Evolutionary conservation across 2,113 vertebrate species (phyloP).

Genomic region (Hippocampus mohnikei): DNA sequence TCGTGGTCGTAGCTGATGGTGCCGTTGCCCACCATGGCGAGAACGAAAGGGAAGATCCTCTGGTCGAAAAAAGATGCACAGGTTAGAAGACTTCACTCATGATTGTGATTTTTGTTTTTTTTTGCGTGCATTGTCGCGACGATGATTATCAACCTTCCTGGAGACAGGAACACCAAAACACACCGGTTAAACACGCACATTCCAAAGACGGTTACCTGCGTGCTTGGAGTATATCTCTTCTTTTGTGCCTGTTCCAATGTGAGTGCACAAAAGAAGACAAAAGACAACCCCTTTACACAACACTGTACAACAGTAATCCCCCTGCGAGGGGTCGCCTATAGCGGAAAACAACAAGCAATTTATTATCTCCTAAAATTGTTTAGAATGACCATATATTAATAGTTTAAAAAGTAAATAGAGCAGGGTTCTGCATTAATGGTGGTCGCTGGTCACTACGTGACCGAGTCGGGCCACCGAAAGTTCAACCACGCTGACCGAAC

Average conservation of each 20-base stretch:
- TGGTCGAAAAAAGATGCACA: conserved; percentile 34
- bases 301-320: not conserved
- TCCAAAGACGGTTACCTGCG: conserved; percentile 79
- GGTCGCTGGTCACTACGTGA: no score
- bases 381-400: not conserved
- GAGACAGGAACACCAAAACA: not conserved
- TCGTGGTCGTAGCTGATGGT: conserved; percentile 89
- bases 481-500: no score
- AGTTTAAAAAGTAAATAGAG: not conserved
- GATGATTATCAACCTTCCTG: not conserved
- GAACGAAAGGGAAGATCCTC: conserved; percentile 89
- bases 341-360: not conserved
- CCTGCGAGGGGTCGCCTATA: not conserved
- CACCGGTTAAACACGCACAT: not conserved
- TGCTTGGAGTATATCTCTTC: conserved; percentile 90
- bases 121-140: not conserved
- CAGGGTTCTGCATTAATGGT: no score
- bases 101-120: not conserved
- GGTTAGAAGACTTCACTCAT: not conserved
- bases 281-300: conserved; percentile 49
- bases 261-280: conserved; percentile 70
- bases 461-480: no score
- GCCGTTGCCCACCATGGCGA: conserved; percentile 94
- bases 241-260: conserved; percentile 87
- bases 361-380: not conserved